These are phyloP conservation scores for Todiramphus chloris DNA, from an alignment of 2,113 vertebrate genomes.

Conservation along the genomic window DNA sequence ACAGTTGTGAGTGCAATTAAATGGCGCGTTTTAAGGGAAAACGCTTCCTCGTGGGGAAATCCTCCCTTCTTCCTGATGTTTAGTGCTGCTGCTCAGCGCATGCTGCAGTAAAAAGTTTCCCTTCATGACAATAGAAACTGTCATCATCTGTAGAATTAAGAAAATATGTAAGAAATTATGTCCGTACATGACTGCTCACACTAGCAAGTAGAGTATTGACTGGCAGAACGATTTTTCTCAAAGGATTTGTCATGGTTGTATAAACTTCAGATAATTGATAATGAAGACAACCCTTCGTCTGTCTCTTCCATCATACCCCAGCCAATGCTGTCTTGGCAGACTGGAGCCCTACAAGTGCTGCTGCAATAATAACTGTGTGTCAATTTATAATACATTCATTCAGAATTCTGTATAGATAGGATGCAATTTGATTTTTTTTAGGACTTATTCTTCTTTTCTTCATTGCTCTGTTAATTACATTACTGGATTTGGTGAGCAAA, in stretches of 20 bases:
- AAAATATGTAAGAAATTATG: neutral
- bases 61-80: neutral
- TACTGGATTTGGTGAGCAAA: neutral
- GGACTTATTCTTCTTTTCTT: conserved; percentile 12
- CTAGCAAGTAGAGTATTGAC: neutral
- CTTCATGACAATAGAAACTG: conserved; percentile 37
- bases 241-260: conserved; percentile 1
- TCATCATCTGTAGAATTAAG: conserved; percentile 2
- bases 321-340: neutral
- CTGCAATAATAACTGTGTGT: neutral
- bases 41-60: neutral
- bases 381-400: neutral
- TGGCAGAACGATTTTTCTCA: conserved; percentile 4
- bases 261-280: conserved; percentile 18
- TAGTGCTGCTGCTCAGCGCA: neutral
- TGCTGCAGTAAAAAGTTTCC: conserved; percentile 7
- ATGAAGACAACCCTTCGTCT: neutral
- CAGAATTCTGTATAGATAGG: neutral
- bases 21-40: neutral
- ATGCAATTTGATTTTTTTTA: neutral
- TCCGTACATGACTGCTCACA: neutral
- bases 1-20: conserved; percentile 28
- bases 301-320: neutral
- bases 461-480: neutral
- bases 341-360: neutral